These are phyloP conservation scores for Naja naja DNA, from an alignment of 2,113 vertebrate species.

Conservation along the genomic window DNA sequence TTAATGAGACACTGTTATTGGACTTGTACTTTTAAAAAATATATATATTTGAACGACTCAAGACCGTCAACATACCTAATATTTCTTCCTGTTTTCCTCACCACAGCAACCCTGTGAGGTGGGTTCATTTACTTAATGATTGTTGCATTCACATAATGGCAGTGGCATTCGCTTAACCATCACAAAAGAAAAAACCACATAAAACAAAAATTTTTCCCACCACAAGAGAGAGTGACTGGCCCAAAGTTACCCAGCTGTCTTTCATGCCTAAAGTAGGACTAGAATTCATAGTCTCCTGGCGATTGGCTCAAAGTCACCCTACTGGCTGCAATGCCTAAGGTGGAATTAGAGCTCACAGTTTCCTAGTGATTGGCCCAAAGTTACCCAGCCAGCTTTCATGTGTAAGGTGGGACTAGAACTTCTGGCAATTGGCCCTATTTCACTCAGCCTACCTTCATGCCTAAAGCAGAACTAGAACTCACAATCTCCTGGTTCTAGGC, in stretches of 20 bases:
- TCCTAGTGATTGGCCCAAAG: neutral
- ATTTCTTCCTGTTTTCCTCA: neutral
- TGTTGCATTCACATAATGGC: no score
- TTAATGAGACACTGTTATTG: neutral
- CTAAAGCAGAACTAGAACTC: neutral
- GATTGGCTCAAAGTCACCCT: no score
- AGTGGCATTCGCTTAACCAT: no score
- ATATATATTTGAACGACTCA: neutral
- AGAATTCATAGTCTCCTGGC: neutral
- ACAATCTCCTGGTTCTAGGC: neutral
- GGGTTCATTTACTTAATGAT: no score
- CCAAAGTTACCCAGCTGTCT: neutral
- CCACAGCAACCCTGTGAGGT: neutral
- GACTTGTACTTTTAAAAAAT: neutral
- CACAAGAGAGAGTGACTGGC: neutral
- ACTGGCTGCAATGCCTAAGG: neutral
- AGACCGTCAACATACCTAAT: neutral
- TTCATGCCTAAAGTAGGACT: neutral
- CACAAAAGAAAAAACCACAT: no score
- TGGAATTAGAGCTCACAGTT: neutral
- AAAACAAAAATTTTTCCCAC: neutral
- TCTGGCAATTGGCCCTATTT: neutral
- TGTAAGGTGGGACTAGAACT: neutral
- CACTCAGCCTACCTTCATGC: neutral
- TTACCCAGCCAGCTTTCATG: neutral